Conservation (phyloP, 35 echinoderm and acorn worm genomes). For the Anneissia japonica region DNA sequence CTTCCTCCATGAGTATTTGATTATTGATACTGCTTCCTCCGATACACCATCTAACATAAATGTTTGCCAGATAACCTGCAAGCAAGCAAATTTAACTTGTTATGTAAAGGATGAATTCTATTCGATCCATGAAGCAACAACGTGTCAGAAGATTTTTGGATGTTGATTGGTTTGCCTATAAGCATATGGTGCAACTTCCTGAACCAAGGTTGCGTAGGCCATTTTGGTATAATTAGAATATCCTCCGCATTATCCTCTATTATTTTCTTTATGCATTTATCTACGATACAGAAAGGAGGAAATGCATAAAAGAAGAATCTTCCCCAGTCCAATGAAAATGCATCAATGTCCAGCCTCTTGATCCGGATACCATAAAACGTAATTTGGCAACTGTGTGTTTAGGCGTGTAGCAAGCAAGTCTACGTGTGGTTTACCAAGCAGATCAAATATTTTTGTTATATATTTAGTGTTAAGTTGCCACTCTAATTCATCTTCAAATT, state of each 20-base stretch:
- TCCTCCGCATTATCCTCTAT: conserved; percentile 39
- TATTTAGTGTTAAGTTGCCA: conserved; percentile 32
- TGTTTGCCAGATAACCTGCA: background rate
- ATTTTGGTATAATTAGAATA: conserved; percentile 28
- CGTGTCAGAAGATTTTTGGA: background rate
- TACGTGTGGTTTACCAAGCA: conserved; percentile 34
- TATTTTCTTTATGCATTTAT: conserved; percentile 16
- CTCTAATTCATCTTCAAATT: conserved; percentile 34
- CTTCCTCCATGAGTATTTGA: no score
- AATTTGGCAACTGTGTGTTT: conserved; percentile 15
- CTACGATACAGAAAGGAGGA: conserved; percentile 32
- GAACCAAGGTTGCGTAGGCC: conserved; percentile 84
- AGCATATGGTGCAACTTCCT: conserved; percentile 31
- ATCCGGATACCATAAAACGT: background rate
- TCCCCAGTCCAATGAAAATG: background rate
- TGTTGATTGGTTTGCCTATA: conserved; percentile 9
- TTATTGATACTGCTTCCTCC: no score
- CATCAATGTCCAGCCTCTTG: conserved; percentile 18
- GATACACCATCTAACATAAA: no score
- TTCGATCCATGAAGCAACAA: no score
- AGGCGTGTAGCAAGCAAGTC: conserved; percentile 58
- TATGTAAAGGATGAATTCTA: no score
- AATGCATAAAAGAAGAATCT: conserved; percentile 27
- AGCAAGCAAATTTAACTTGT: no score
- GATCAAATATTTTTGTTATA: conserved; percentile 8